These are phyloP conservation scores for Temnothorax unifasciatus DNA, from an alignment of 2,888 invertebrate species.

Conservation along the genomic window DNA sequence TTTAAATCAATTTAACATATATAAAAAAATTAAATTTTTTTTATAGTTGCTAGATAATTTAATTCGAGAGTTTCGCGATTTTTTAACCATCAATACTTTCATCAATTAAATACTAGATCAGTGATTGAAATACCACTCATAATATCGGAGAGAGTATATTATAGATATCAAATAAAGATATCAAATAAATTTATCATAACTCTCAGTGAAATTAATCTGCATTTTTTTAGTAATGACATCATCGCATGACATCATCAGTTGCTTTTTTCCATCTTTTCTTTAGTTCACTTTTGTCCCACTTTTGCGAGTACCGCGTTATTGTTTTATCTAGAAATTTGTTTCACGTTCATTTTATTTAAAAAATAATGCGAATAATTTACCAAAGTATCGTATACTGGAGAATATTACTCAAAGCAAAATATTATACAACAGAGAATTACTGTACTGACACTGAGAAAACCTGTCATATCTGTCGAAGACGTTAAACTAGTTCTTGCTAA, in stretches of 20 bases:
- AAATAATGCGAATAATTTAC: background rate
- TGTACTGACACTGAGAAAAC: background rate
- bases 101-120: background rate
- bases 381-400: background rate
- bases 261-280: background rate
- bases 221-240: slow-evolving; percentile 12
- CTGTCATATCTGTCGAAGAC: background rate
- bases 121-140: background rate
- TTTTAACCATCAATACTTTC: background rate
- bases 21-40: background rate
- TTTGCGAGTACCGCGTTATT: background rate
- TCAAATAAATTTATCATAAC: background rate
- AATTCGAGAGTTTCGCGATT: background rate
- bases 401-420: background rate
- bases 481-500: slow-evolving; percentile 9
- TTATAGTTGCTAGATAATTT: background rate
- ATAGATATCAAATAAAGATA: background rate
- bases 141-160: background rate
- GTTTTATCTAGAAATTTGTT: background rate
- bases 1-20: too few species aligned
- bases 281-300: background rate
- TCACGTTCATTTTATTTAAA: background rate
- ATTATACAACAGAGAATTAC: background rate
- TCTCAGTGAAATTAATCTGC: background rate
- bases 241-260: background rate